Evolutionary conservation across 2,888 invertebrate species (phyloP), one percentile per base, ranked within the genome.

Genomic region (Rhaphigaster nebulosa): DNA sequence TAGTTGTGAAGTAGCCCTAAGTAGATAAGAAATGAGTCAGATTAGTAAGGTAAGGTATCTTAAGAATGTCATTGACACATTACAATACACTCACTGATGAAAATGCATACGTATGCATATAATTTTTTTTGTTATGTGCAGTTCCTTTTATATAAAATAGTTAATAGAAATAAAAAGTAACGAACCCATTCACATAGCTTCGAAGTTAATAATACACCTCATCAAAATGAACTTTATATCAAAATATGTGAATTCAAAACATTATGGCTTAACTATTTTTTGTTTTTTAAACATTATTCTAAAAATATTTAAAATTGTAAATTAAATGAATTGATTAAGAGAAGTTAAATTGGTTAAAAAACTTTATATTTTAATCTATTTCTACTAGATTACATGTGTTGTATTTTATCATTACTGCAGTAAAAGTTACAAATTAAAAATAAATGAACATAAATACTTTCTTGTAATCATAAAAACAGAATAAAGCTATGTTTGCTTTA

Each of bases 171-270:
- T n/a, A 15, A 26, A 84, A 84, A 84, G n/a, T 45, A 84, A 84
- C 84, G 45, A 84, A 84, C 84, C 84, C 84, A 84, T 84, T 84
- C 84, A 84, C 84, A 84, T 84, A 26, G 84, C 38, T 84, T 84
- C 45, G 3, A 41, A 84, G 84, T 84, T 84, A 84, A 84, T 45
- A 45, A 84, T 23, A 5, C n/a, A 84, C n/a, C n/a, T 84, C n/a
- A 45, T 45, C 1, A 50, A 26, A 45, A 41, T 23, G 80, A 45
- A 12, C 13, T 50, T n/a, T 26, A n/a, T n/a, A 50, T 50, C 45
- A 50, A 50, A 84, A 84, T 45, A 5, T 84, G 38, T 76, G 20
- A 20, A 1, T 38, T 76, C 38, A 76, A 76, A 38, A 76, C 70
- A 76, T 76, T 29, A 38, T 38, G 23, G 70, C 15, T 76, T 20